Percentiles rank a stretch among this genome's conserved stretches.
Conservation (phyloP, 2,797 vertebrate species). For the Nothura maculosa region DNA sequence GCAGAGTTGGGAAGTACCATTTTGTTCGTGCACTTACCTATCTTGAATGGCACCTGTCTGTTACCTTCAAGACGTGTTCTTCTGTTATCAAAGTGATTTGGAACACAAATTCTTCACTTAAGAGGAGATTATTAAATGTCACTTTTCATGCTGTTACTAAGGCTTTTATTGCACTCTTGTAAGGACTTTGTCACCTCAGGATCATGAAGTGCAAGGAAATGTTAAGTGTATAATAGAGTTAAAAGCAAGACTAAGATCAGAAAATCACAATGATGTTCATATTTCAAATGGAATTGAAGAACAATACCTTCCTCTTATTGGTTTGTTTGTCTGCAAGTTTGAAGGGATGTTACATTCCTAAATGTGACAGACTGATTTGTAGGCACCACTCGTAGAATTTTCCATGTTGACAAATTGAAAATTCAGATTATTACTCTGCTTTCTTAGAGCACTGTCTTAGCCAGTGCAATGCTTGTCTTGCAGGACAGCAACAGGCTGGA, state of each 20-base stretch:
- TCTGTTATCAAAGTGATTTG: not conserved
- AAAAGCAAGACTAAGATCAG: not conserved
- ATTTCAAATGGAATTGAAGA: not conserved
- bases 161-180: not conserved
- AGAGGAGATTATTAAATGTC: not conserved
- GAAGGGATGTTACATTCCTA: not conserved
- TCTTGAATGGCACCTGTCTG: not conserved
- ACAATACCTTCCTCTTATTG: not conserved
- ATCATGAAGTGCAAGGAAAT: not conserved
- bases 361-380: not conserved
- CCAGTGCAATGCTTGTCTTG: not conserved
- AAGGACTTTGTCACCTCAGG: not conserved
- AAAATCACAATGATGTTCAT: not conserved
- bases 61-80: not conserved
- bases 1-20: not conserved
- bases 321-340: not conserved
- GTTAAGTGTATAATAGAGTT: not conserved
- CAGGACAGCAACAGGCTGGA: slow-evolving; percentile 89
- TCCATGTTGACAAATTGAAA: not conserved
- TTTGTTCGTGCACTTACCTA: not conserved
- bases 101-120: not conserved
- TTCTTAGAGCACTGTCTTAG: not conserved
- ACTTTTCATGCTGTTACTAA: not conserved
- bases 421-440: not conserved
- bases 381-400: not conserved